Evolutionary conservation across 2,888 invertebrate genomes (phyloP), one percentile per base, ranked within the genome.

Genomic region (Drosophila kambysellisi): DNA sequence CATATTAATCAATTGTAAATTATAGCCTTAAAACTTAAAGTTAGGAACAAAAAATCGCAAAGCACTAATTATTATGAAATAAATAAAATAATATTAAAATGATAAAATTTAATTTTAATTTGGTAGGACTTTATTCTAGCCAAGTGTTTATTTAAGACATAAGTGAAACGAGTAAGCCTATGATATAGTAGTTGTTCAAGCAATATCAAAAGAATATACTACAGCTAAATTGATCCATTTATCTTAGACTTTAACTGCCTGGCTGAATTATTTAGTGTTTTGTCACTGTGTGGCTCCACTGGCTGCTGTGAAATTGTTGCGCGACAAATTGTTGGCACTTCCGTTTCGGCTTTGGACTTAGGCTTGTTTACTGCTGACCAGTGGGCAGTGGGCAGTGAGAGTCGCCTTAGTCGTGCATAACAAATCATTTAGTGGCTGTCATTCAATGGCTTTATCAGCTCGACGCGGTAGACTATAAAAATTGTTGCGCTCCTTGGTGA

Each of bases 391-490:
- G 74, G 71, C 39, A 61, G 64, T 48, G 71, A 33, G 46, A 12
- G 33, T 25, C 30, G 41, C 67, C 70, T 76, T 74, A 72, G 67
- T 57, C 62, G 73, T 74, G 76, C 84, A 90, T 76, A 87, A 91
- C 91, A 89, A 91, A 89, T 90, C 91, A 88, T 76, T 91, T 88
- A 87, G 87, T 70, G 73, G 48, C 89, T 82, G 87, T 90, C 91
- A 90, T 58, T 88, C 82, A 83, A 81, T 71, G 37, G 73, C 71
- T 78, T 74, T 86, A 89, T 87, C 84, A 70, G 67, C 70, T 48
- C 57, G 30, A 20, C 32, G 54, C 71, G 48, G 32, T 72, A 59
- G 82, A 62, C 91, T 89, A 89, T 89, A 89, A 89, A 89, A 91
- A 74, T 82, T 80, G 65, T 53, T 41, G 74, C 54, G 60, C 64